Conservation (phyloP, 2,797 vertebrate genomes). For the Alca torda region DNA sequence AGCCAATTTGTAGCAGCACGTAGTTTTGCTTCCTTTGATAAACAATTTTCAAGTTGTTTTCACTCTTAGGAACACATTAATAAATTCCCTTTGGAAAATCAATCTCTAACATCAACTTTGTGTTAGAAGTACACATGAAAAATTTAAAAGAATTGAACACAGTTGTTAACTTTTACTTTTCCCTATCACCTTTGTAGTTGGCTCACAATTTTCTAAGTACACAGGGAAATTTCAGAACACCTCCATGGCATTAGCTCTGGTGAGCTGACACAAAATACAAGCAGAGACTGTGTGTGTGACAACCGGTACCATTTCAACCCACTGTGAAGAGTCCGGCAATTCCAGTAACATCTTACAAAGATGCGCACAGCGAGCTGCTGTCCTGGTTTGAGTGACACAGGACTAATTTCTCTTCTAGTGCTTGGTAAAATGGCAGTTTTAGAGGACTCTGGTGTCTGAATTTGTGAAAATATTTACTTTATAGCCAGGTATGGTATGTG, state of each 20-base stretch:
- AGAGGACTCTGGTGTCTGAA: not conserved
- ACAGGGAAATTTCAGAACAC: not conserved
- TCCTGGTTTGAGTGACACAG: not conserved
- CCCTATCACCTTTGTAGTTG: not conserved
- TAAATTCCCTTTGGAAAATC: not conserved
- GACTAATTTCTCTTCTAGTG: not conserved
- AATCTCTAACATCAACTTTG: not conserved
- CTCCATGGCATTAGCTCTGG: fast-evolving
- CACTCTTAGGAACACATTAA: not conserved
- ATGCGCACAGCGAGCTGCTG: not conserved
- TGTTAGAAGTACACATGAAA: not conserved
- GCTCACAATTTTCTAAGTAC: not conserved
- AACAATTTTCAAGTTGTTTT: not conserved
- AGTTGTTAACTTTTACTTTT: not conserved
- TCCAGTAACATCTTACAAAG: fast-evolving
- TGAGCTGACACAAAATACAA: not conserved
- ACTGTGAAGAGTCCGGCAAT: fast-evolving
- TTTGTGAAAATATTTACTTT: not conserved
- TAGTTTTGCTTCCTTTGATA: not conserved
- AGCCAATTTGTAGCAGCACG: fast-evolving
- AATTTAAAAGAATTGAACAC: fast-evolving
- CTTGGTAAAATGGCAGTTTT: not conserved
- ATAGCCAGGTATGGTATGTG: not conserved
- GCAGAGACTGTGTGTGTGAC: fast-evolving
- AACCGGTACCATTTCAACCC: not conserved